Evolutionary conservation across 2,113 vertebrate genomes (phyloP).

Genomic region (Corapipo altera): DNA sequence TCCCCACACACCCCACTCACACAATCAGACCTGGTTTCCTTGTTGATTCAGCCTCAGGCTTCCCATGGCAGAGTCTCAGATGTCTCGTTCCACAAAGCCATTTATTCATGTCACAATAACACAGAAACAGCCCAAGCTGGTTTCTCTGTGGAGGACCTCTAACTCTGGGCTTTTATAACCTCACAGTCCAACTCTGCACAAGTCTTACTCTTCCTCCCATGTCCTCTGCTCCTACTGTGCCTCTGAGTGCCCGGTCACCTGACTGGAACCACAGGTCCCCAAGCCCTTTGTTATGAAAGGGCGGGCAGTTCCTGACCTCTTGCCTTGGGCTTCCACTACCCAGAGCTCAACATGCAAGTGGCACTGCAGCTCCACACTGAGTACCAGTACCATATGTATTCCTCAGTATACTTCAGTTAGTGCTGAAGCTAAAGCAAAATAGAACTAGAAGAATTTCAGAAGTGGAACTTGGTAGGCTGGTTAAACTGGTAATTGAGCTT

Average conservation of each 20-base stretch:
- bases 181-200: neutral
- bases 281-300: neutral
- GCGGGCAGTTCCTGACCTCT: neutral
- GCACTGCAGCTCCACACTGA: rapidly evolving
- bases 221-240: neutral
- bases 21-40: neutral
- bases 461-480: neutral
- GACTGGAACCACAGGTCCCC: too few relatives aligned
- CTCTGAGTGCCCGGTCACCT: neutral
- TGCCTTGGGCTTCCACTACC: neutral
- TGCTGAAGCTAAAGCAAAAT: neutral
- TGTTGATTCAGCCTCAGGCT: rapidly evolving
- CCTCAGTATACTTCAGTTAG: neutral
- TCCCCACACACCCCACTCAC: neutral
- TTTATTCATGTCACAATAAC: neutral
- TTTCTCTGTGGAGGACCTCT: too few relatives aligned
- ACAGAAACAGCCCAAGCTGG: rapidly evolving
- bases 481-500: conserved; percentile 29
- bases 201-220: neutral
- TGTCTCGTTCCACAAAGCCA: neutral
- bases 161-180: neutral
- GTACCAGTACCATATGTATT: neutral
- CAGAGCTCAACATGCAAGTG: neutral
- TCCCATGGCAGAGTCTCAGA: neutral
- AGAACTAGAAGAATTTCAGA: neutral